Evolutionary conservation across 2,888 invertebrate genomes (phyloP).

Genomic region (Iphiclides podalirius): DNA sequence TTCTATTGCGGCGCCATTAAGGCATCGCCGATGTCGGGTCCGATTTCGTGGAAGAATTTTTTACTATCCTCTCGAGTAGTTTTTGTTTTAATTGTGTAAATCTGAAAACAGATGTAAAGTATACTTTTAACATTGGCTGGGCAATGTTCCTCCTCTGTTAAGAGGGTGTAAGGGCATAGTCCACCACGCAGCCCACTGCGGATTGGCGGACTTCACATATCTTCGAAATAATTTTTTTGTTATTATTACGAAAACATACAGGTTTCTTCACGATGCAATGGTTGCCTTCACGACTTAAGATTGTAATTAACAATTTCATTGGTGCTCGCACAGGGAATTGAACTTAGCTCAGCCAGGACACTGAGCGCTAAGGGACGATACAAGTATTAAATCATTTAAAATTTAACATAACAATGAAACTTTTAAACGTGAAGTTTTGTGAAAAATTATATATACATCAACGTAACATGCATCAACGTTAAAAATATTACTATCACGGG

Average conservation of each 20-base stretch:
- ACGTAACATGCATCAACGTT: not conserved
- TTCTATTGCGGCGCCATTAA: conserved; percentile 32
- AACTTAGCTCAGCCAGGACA: too few relatives aligned
- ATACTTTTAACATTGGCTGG: not conserved
- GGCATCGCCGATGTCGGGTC: conserved; percentile 18
- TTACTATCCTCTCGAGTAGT: not conserved
- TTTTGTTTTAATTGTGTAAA: not conserved
- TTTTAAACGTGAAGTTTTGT: not conserved
- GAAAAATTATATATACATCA: not conserved
- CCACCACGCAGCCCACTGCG: too few relatives aligned
- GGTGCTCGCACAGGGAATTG: too few relatives aligned
- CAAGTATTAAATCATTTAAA: not conserved
- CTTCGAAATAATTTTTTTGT: too few relatives aligned
- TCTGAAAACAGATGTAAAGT: not conserved
- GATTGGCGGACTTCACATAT: too few relatives aligned
- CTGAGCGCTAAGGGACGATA: too few relatives aligned
- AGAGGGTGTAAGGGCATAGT: too few relatives aligned
- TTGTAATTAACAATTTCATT: too few relatives aligned
- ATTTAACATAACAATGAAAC: not conserved
- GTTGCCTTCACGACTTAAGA: too few relatives aligned
- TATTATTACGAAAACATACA: too few relatives aligned
- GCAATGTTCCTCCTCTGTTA: too few relatives aligned
- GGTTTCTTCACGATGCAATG: too few relatives aligned
- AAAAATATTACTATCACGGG: not conserved
- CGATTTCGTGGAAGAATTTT: conserved; percentile 26